These are phyloP conservation scores for Cottus gobio DNA, from an alignment of 2,113 vertebrate species.

Conservation along the genomic window DNA sequence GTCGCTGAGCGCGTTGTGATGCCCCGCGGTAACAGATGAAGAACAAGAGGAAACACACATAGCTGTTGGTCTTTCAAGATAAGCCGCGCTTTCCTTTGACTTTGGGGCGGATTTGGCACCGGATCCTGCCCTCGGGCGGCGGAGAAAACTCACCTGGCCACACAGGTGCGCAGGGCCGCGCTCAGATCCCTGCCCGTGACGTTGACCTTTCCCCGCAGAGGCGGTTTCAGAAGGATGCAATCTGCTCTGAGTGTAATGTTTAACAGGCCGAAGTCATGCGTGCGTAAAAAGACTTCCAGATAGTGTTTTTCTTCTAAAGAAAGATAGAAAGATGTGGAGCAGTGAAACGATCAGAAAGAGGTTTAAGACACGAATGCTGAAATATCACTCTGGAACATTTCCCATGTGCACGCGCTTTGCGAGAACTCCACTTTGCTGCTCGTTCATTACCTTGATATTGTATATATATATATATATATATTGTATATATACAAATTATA, in stretches of 20 bases:
- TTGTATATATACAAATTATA: no score
- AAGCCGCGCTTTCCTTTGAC: background rate
- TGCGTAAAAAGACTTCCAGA: background rate
- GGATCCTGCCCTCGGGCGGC: background rate
- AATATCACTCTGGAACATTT: background rate
- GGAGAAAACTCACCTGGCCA: slow-evolving; percentile 22
- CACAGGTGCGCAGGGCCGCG: slow-evolving; percentile 9
- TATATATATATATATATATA: background rate
- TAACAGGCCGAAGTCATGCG: slow-evolving; percentile 22
- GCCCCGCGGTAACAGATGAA: background rate
- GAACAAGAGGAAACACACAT: background rate
- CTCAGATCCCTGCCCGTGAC: slow-evolving; percentile 10
- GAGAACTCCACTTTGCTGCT: background rate
- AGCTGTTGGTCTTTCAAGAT: background rate
- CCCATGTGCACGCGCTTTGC: background rate
- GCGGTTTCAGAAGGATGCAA: slow-evolving; percentile 9
- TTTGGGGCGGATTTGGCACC: background rate
- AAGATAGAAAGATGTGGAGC: background rate
- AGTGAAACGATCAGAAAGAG: background rate
- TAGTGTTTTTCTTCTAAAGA: background rate
- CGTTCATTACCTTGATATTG: background rate
- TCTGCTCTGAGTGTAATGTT: slow-evolving; percentile 29
- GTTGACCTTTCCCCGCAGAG: background rate
- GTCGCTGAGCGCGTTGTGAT: background rate
- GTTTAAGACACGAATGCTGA: background rate